phyloP scores from a whole-genome alignment of 2,797 vertebrate species.

The Euthynnus affinis region DNA sequence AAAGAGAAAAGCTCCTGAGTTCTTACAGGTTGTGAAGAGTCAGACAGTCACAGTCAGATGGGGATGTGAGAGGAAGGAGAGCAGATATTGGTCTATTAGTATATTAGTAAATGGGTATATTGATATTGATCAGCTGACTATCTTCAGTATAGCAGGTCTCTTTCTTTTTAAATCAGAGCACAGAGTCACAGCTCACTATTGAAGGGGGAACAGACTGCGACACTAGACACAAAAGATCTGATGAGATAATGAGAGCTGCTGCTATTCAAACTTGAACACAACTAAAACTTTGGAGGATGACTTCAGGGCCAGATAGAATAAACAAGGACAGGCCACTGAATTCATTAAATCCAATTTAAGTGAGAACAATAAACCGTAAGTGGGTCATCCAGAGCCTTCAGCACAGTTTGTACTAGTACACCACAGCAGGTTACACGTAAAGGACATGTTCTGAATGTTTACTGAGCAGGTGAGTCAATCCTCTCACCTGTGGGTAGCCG shows the following conservation, averaged over 20 bases:
- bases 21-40: too few species aligned
- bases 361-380: constrained; percentile 9
- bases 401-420: constrained; percentile 3
- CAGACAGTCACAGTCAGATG: too few species aligned
- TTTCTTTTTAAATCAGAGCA: too few species aligned
- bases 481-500: not conserved
- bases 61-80: too few species aligned
- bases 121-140: too few species aligned
- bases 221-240: too few species aligned
- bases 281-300: not conserved
- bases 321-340: not conserved
- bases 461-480: not conserved
- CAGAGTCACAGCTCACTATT: too few species aligned
- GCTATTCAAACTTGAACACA: not conserved
- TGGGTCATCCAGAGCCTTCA: constrained; percentile 19
- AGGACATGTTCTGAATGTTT: not conserved
- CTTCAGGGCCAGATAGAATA: not conserved
- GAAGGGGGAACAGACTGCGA: too few species aligned
- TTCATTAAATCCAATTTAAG: constrained; percentile 5
- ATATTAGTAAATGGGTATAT: too few species aligned
- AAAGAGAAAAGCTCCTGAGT: too few species aligned
- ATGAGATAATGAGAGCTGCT: not conserved
- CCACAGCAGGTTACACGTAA: not conserved
- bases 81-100: too few species aligned
- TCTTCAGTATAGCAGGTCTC: too few species aligned